A percentile compares a stretch with the other conserved stretches of the same genome.
phyloP scores from a whole-genome alignment of 1,140 invertebrate species.

The Conus ventricosus region DNA sequence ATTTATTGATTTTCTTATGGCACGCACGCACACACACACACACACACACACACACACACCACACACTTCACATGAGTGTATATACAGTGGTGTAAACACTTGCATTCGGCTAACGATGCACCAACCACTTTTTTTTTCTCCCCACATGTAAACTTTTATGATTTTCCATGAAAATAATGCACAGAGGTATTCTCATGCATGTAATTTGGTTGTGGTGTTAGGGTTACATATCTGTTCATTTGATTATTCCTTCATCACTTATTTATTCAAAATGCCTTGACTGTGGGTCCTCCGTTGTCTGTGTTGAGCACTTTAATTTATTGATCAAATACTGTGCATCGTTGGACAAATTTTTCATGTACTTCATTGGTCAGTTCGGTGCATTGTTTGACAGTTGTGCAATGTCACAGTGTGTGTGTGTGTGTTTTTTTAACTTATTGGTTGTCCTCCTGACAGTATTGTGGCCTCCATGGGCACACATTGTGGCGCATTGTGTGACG shows the following conservation, averaged over 20 bases:
- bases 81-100: background rate
- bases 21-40: background rate
- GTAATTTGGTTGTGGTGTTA: too few species aligned
- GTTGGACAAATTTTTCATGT: too few species aligned
- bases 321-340: too few species aligned
- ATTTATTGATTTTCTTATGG: too few species aligned
- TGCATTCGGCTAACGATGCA: too few species aligned
- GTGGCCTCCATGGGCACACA: conserved; percentile 6
- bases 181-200: too few species aligned
- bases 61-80: background rate
- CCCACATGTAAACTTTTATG: background rate
- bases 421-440: background rate
- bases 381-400: too few species aligned
- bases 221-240: background rate
- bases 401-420: background rate
- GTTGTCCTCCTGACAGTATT: conserved; percentile 8
- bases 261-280: background rate
- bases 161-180: background rate
- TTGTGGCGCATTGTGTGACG: background rate
- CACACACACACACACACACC: background rate
- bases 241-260: background rate
- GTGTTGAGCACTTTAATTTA: too few species aligned
- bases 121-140: background rate
- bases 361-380: too few species aligned
- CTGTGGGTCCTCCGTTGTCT: too few species aligned